Base-by-base conservation (phyloP, 2,113 vertebrate species). In the Azemiops feae region DNA sequence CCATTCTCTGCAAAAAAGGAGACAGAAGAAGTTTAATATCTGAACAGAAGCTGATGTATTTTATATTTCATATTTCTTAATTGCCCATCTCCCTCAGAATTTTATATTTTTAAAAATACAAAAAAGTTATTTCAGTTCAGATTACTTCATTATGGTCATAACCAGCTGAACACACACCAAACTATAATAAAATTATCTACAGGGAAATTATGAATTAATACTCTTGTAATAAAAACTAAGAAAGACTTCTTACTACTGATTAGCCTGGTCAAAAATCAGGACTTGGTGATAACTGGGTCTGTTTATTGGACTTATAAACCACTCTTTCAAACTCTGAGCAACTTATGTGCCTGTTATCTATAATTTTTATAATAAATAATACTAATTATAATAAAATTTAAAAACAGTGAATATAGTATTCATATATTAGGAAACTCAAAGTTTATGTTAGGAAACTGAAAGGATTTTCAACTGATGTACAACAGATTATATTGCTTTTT, bases 1-100 rank as follows among this genome's bases (percentile, higher is more conserved):
- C 96, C 99, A 99, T 99, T 96, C 99, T 99, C 99, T 99, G 97
- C 45, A 74, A 27, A 89, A 10, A 22, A 95, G 90, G 14, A 12
- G 18, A 43, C 69, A 81, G 5, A 20, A 5, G 1, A 39, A 22
- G 34, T 81, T 81, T 81, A 81, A 81, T 43, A 81, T 81, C 43
- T 39, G 74, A 22, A 81, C 34, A 39, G 18, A 43, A 22, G 69
- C 34, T 22, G 74, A 81, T 39, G 22, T 53, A 10, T 69, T 69
- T 69, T 14, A n/a, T 16, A 69, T n/a, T 69, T 69, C 14, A 34
- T 69, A 69, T 34, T 69, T 69, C 47, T 34, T 69, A n/a, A 69
- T 34, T 30, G 2, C 30, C 30, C 34, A 69, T 69, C 12, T 16
- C 64, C 12, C 30, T 69, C 64, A 69, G 60, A 69, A 18, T 81